These are phyloP conservation scores for Scaeva pyrastri DNA, from an alignment of 2,888 invertebrate species.

Conservation along the genomic window DNA sequence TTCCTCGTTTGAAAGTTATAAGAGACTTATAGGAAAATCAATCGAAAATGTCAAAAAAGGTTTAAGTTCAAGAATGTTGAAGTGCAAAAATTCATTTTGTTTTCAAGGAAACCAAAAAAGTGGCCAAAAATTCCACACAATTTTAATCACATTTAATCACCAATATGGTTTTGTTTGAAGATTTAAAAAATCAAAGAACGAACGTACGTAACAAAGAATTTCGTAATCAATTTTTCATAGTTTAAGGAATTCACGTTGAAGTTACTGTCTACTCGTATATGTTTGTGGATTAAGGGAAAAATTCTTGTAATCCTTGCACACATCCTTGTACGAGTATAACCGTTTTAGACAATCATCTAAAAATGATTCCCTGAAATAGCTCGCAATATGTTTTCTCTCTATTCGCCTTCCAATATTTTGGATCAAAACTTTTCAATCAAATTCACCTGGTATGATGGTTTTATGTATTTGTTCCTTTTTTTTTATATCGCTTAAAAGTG, in stretches of 20 bases:
- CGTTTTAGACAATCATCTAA: not conserved
- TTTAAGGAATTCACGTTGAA: slow-evolving; percentile 7
- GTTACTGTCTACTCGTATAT: too few relatives aligned
- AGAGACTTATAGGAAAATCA: too few relatives aligned
- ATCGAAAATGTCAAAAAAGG: too few relatives aligned
- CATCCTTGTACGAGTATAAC: not conserved
- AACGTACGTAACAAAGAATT: not conserved
- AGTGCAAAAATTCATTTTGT: too few relatives aligned
- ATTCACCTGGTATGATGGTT: slow-evolving; percentile 20
- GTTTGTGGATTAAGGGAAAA: not conserved
- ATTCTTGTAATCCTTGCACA: not conserved
- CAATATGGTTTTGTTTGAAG: too few relatives aligned
- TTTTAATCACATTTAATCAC: too few relatives aligned
- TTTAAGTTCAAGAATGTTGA: too few relatives aligned
- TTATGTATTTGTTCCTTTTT: not conserved
- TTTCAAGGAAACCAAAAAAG: too few relatives aligned
- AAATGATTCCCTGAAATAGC: slow-evolving; percentile 6
- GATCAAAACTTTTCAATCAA: slow-evolving; percentile 22
- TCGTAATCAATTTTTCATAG: slow-evolving; percentile 17
- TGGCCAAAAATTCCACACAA: too few relatives aligned
- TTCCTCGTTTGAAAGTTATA: too few relatives aligned
- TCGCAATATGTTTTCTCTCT: not conserved
- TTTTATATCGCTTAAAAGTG: slow-evolving; percentile 12
- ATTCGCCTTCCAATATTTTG: not conserved
- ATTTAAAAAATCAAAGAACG: too few relatives aligned